A percentile compares a stretch with the other conserved stretches of the same genome.
Evolutionary conservation across 1,140 invertebrate genomes (phyloP).

Genomic region (Drosophila quadrilineata): DNA sequence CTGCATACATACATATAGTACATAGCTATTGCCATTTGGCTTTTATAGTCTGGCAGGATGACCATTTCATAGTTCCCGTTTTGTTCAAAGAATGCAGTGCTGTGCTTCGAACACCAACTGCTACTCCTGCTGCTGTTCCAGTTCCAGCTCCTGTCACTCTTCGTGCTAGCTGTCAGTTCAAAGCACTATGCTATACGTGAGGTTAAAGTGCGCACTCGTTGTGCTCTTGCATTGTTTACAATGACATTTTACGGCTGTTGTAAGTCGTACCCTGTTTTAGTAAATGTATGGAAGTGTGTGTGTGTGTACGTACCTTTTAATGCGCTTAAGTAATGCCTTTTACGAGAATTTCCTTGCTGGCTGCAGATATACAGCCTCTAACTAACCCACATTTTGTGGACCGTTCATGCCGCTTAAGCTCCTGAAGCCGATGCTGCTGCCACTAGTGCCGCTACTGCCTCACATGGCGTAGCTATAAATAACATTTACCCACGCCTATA

Average conservation of each 20-base stretch:
- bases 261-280: slow-evolving; percentile 17
- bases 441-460: too few species aligned
- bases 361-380: slow-evolving; percentile 56
- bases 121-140: not conserved
- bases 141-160: slow-evolving; percentile 3
- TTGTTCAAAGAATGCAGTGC: not conserved
- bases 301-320: slow-evolving; percentile 42
- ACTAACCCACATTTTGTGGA: slow-evolving; percentile 32
- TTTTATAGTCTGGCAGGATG: slow-evolving; percentile 3
- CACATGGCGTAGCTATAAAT: slow-evolving; percentile 68
- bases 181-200: slow-evolving; percentile 12
- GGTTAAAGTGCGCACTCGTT: slow-evolving; percentile 42
- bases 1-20: not conserved
- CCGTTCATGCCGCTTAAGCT: slow-evolving; percentile 28
- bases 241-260: slow-evolving; percentile 50
- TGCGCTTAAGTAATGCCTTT: slow-evolving; percentile 58
- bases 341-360: slow-evolving; percentile 48
- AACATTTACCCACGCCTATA: slow-evolving; percentile 58
- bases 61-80: not conserved
- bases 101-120: not conserved
- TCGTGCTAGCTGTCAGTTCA: not conserved
- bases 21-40: not conserved
- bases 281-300: slow-evolving; percentile 7
- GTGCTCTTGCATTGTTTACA: slow-evolving; percentile 48
- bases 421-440: slow-evolving; percentile 10